Evolutionary conservation across 2,797 vertebrate genomes (phyloP).

Genomic region (Sebastiscus albofasciatus): DNA sequence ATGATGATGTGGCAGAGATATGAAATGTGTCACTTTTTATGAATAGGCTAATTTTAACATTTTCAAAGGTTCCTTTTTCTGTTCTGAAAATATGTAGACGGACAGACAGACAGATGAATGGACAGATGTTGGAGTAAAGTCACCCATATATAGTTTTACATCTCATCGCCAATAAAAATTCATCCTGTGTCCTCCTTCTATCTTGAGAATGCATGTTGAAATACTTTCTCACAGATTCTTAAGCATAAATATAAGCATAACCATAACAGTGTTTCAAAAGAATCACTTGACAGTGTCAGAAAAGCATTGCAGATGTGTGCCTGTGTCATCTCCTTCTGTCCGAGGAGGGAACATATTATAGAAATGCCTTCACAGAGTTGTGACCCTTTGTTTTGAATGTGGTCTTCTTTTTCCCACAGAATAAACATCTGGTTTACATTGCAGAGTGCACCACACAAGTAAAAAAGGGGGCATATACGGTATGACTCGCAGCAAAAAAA

Average conservation of each 20-base stretch:
- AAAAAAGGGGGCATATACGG: neutral
- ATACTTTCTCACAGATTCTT: constrained; percentile 72
- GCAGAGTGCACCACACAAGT: constrained; percentile 28
- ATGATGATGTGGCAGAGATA: neutral
- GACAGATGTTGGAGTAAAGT: neutral
- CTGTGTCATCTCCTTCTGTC: constrained; percentile 55
- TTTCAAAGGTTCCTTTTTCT: neutral
- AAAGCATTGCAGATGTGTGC: constrained; percentile 63
- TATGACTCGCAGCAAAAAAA: constrained; percentile 46
- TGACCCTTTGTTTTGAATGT: constrained; percentile 61
- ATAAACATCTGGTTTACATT: constrained; percentile 73
- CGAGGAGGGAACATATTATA: constrained; percentile 52
- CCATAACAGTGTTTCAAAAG: constrained; percentile 72
- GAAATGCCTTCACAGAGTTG: constrained; percentile 58
- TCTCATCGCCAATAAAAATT: neutral
- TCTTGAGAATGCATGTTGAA: constrained; percentile 55
- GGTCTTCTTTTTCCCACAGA: constrained; percentile 53
- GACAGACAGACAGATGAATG: neutral
- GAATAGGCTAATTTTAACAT: neutral
- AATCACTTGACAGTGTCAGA: constrained; percentile 71
- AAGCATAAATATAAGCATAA: constrained; percentile 62
- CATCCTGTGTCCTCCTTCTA: constrained; percentile 2
- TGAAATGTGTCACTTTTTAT: neutral
- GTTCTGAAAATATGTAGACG: neutral
- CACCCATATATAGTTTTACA: neutral